These are phyloP conservation scores for Cantharis flavilabris DNA, from an alignment of 2,888 invertebrate genomes.

Conservation along the genomic window DNA sequence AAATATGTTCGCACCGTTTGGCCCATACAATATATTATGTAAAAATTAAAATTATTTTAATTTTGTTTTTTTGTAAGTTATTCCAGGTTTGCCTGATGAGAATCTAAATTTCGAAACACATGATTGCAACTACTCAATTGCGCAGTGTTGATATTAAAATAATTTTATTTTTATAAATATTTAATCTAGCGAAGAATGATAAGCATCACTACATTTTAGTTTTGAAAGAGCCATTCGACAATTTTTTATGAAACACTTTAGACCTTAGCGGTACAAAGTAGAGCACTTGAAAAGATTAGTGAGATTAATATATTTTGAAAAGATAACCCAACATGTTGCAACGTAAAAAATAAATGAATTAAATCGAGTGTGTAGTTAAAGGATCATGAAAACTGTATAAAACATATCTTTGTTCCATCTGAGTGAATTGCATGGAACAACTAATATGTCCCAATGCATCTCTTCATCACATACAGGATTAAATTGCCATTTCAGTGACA, in stretches of 20 bases:
- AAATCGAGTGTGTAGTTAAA: slow-evolving; percentile 17
- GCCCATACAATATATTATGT: too few relatives aligned
- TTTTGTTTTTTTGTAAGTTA: too few relatives aligned
- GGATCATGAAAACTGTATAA: slow-evolving; percentile 24
- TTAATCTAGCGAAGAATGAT: neutral
- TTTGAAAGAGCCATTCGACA: neutral
- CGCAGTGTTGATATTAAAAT: too few relatives aligned
- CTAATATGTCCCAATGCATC: slow-evolving; percentile 30
- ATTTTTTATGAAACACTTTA: neutral
- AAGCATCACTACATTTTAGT: neutral
- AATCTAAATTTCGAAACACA: too few relatives aligned
- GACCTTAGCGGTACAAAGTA: neutral
- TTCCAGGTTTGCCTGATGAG: too few relatives aligned
- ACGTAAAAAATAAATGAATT: slow-evolving; percentile 7
- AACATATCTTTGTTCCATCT: slow-evolving; percentile 30
- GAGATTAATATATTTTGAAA: slow-evolving; percentile 14
- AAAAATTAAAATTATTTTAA: too few relatives aligned
- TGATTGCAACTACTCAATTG: too few relatives aligned
- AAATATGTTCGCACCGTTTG: neutral
- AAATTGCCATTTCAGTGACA: slow-evolving; percentile 17
- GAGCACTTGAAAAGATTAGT: neutral
- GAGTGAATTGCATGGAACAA: slow-evolving; percentile 26
- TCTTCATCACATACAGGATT: slow-evolving; percentile 20
- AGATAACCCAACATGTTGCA: slow-evolving; percentile 12
- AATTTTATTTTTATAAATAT: too few relatives aligned